Evolutionary conservation across 2,888 invertebrate species (phyloP).

Genomic region (Tetrapedia diversipes): DNA sequence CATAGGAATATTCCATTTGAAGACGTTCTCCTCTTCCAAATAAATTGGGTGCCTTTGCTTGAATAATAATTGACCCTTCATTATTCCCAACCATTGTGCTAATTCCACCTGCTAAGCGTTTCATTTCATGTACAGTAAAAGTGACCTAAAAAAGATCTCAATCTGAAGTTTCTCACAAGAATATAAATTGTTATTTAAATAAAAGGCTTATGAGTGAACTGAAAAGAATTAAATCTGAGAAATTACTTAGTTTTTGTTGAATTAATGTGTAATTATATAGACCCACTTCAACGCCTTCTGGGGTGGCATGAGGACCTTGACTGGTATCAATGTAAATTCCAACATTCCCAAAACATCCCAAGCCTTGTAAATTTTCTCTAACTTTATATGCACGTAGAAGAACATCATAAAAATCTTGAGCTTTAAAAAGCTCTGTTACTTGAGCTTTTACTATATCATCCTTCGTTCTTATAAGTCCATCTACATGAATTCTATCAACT

Average conservation of each 20-base stretch:
- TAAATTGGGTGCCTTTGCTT: conserved; percentile 91
- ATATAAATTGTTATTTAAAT: conserved; percentile 5
- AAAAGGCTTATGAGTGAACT: conserved; percentile 30
- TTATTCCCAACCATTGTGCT: conserved; percentile 96
- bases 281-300: conserved; percentile 90
- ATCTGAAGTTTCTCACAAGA: conserved; percentile 7
- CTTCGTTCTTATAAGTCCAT: conserved; percentile 93
- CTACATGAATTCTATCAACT: conserved; percentile 93
- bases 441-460: conserved; percentile 93
- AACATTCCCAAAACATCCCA: conserved; percentile 95
- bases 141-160: conserved; percentile 86
- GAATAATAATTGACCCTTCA: conserved; percentile 92
- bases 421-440: conserved; percentile 92
- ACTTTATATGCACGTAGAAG: conserved; percentile 88
- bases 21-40: conserved; percentile 94
- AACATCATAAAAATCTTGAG: conserved; percentile 93
- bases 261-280: conserved; percentile 70
- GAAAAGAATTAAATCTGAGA: conserved; percentile 59
- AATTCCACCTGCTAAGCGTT: conserved; percentile 92
- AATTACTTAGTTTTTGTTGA: conserved; percentile 67
- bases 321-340: conserved; percentile 95
- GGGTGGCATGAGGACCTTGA: conserved; percentile 89
- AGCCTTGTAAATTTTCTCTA: conserved; percentile 89
- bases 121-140: conserved; percentile 93
- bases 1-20: conserved; percentile 92